Percentiles rank a stretch among this genome's conserved stretches.
Conservation (phyloP, 2,888 invertebrate genomes). For the Drosophila maculinotata region DNA sequence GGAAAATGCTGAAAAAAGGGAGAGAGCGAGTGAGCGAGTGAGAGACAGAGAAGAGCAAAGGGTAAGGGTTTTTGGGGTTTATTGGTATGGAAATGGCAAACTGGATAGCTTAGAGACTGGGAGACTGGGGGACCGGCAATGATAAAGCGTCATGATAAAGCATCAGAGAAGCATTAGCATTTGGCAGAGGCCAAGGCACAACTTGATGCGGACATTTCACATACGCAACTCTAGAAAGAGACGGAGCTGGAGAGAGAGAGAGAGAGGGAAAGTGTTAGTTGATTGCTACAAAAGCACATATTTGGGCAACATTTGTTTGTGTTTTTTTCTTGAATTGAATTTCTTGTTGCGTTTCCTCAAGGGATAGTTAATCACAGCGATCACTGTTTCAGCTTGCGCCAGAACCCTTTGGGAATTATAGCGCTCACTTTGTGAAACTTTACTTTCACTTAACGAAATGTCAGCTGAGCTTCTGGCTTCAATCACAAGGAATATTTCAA, state of each 20-base stretch:
- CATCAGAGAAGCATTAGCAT: constrained; percentile 43
- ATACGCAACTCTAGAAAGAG: constrained; percentile 11
- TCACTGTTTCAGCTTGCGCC: constrained; percentile 26
- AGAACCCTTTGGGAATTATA: constrained; percentile 34
- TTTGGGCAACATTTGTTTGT: constrained; percentile 2
- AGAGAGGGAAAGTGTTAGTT: constrained; percentile 5
- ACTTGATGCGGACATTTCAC: constrained; percentile 28
- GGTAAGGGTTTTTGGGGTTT: constrained; percentile 10
- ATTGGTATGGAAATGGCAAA: constrained; percentile 26
- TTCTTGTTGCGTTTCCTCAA: constrained; percentile 11
- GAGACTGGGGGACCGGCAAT: constrained; percentile 29
- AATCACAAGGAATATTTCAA: too few species aligned
- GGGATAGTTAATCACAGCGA: constrained; percentile 46
- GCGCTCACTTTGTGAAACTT: background rate
- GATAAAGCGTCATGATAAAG: constrained; percentile 59
- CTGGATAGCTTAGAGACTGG: background rate
- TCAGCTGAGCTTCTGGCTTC: background rate
- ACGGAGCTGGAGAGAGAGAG: background rate
- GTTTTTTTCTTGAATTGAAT: background rate
- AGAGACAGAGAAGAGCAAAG: background rate
- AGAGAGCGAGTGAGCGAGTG: background rate
- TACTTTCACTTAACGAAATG: background rate
- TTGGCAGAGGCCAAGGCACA: constrained; percentile 21
- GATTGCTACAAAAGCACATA: constrained; percentile 11
- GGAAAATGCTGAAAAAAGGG: constrained; percentile 19